Evolutionary conservation across 53 echinoderm and acorn worm genomes (phyloP).

Genomic region (Stichopus horrens): DNA sequence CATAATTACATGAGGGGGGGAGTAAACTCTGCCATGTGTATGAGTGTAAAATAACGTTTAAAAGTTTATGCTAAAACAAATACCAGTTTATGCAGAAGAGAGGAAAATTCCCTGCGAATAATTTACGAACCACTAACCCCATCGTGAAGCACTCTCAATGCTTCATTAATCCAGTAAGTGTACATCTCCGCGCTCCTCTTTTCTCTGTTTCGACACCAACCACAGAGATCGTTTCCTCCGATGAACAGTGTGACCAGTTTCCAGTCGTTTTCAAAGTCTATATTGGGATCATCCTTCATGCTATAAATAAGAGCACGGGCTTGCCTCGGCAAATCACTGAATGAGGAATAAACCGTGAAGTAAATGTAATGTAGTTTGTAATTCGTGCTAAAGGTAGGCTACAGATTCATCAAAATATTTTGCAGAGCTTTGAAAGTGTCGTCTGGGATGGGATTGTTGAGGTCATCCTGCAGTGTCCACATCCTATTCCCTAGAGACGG

Average conservation of each 20-base stretch:
- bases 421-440: too few relatives aligned
- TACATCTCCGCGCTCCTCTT: slow-evolving; percentile 62
- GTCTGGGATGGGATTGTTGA: too few relatives aligned
- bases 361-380: too few relatives aligned
- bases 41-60: background rate
- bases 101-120: too few relatives aligned
- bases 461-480: too few relatives aligned
- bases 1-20: too few relatives aligned
- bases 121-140: slow-evolving; percentile 46
- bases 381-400: too few relatives aligned
- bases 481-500: too few relatives aligned
- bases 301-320: slow-evolving; percentile 68
- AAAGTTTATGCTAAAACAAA: background rate
- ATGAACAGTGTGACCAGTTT: slow-evolving; percentile 84
- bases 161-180: slow-evolving; percentile 57
- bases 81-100: background rate
- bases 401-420: too few relatives aligned
- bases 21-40: too few relatives aligned
- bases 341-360: too few relatives aligned
- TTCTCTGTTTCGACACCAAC: slow-evolving; percentile 61
- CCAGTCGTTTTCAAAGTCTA: slow-evolving; percentile 91
- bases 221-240: slow-evolving; percentile 88
- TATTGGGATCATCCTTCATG: slow-evolving; percentile 63
- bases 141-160: slow-evolving; percentile 65
- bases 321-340: slow-evolving; percentile 77